Evolutionary conservation across 2,797 vertebrate genomes (phyloP).

Genomic region (Delichon dasypus): DNA sequence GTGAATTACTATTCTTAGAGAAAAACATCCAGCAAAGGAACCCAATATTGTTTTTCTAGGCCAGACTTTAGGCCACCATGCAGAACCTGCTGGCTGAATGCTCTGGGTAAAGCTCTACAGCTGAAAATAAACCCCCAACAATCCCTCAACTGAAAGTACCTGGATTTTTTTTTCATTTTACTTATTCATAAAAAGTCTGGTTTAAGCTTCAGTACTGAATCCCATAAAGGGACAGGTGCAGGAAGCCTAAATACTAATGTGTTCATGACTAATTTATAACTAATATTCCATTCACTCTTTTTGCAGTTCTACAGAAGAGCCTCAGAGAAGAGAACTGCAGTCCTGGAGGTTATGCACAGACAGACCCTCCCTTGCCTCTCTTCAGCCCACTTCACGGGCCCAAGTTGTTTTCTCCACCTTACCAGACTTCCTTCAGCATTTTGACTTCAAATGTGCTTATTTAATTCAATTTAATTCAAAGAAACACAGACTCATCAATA

Average conservation of each 20-base stretch:
- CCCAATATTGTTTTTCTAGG: not conserved
- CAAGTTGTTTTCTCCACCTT: not conserved
- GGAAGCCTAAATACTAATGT: not conserved
- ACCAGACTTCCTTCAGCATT: not conserved
- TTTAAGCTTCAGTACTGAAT: not conserved
- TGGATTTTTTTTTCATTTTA: not conserved
- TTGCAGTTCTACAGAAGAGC: not conserved
- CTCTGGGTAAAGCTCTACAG: not conserved
- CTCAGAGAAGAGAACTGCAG: not conserved
- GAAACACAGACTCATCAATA: not conserved
- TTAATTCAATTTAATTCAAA: not conserved
- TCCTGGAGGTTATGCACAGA: fast-evolving
- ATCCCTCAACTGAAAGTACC: not conserved
- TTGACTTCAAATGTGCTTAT: not conserved
- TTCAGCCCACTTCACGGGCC: not conserved
- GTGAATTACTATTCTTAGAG: not conserved
- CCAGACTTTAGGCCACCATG: not conserved
- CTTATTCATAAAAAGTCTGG: not conserved
- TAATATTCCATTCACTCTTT: not conserved
- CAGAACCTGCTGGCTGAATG: not conserved
- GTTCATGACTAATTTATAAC: not conserved
- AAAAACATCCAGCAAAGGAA: not conserved
- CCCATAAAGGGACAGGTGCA: not conserved
- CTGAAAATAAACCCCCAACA: not conserved
- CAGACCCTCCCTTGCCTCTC: not conserved